These are phyloP conservation scores for Barbus barbus DNA, from an alignment of 2,113 vertebrate genomes.

Conservation along the genomic window DNA sequence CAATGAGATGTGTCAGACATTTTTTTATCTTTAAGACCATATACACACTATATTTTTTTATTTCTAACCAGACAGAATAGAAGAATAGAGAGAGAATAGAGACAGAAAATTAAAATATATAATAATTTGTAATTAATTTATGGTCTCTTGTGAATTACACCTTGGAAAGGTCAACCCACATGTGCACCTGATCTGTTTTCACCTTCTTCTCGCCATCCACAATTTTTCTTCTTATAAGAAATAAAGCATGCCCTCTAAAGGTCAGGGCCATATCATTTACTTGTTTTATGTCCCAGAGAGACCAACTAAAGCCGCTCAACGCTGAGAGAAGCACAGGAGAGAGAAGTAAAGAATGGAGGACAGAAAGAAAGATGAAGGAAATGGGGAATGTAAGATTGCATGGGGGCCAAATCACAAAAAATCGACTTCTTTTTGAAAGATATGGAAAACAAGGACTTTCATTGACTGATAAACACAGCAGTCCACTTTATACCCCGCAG, in stretches of 20 bases:
- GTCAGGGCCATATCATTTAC: slow-evolving; percentile 35
- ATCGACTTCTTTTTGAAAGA: background rate
- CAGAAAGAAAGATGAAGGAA: slow-evolving; percentile 9
- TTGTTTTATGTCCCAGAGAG: slow-evolving; percentile 32
- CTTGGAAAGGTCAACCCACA: slow-evolving; percentile 31
- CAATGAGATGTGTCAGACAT: background rate
- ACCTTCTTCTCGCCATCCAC: background rate
- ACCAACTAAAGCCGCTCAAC: slow-evolving; percentile 20
- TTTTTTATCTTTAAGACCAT: background rate
- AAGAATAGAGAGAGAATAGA: slow-evolving; percentile 1
- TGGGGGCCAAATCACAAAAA: background rate
- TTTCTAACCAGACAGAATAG: background rate
- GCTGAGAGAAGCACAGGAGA: background rate
- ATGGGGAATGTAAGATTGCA: background rate
- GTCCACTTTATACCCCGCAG: background rate
- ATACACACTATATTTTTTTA: background rate
- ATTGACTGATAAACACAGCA: background rate
- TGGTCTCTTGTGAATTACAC: slow-evolving; percentile 57
- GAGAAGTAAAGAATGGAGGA: background rate
- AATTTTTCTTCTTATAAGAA: slow-evolving; percentile 21
- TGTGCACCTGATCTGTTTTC: slow-evolving; percentile 1
- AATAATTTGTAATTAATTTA: slow-evolving; percentile 52
- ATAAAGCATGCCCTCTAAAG: slow-evolving; percentile 29
- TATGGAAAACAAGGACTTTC: background rate
- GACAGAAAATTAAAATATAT: slow-evolving; percentile 33